Percentiles rank a stretch among this genome's conserved stretches.
Conservation (phyloP, 2,113 vertebrate species). For the Tonatia bakeri region DNA sequence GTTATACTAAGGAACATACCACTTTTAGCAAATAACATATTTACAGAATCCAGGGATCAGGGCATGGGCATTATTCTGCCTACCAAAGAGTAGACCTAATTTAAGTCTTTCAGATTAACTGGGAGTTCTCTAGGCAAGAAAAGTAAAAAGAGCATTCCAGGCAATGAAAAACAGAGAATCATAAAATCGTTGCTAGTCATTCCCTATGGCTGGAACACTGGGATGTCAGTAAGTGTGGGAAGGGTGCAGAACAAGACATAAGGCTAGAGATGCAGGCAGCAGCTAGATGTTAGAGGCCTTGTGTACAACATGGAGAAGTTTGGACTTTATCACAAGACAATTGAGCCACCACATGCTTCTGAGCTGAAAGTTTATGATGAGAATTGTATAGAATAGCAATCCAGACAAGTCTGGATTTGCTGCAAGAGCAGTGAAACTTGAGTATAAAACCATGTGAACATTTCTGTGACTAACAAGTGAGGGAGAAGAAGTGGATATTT, state of each 20-base stretch:
- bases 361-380: background rate
- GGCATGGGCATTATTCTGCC: background rate
- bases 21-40: background rate
- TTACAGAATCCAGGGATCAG: background rate
- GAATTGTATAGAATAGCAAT: background rate
- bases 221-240: background rate
- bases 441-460: background rate
- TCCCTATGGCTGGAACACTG: background rate
- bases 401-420: background rate
- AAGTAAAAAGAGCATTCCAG: background rate
- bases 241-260: background rate
- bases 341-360: background rate
- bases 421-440: background rate
- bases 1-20: background rate
- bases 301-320: background rate
- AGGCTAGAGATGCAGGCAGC: background rate
- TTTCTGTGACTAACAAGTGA: background rate
- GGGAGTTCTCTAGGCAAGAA: background rate
- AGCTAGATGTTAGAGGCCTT: background rate
- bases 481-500: background rate
- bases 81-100: background rate
- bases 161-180: background rate
- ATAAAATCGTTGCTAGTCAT: background rate
- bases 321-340: background rate
- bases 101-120: background rate